Base-by-base conservation (phyloP, 2,888 invertebrate genomes). In the Eristalinus aeneus region DNA sequence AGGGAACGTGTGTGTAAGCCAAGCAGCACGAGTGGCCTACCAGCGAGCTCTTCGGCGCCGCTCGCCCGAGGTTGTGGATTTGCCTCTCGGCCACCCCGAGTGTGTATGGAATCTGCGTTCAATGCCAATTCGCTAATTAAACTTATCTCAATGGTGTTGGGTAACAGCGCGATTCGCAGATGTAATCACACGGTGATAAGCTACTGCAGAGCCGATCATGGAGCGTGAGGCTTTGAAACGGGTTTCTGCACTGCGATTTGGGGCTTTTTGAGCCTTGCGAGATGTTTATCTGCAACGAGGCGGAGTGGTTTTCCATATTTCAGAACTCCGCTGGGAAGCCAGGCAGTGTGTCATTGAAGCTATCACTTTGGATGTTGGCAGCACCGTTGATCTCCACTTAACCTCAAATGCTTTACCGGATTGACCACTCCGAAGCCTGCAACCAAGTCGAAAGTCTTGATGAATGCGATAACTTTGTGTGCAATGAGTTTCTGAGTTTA, bases 181-280 rank as follows among this genome's bases (percentile, higher is more conserved):
- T 68, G 72, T 77, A 82, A 79, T 79, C 32, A 53, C 65, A 67
- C 61, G 23, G 27, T 80, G 75, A 84, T 84, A 80, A 84, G 69
- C 79, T 84, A 78, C 68, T 77, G 82, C 39, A 60, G 53, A 53
- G 39, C n/a, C 39, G 39, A 12, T 46, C n/a, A 4, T 16, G 4
- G 16, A 46, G 46, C 16, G 46, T 8, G 46, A 16, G 46, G 46
- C 46, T 46, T 46, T 46, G 27, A 46, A 46, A 39, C 46, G 16
- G 8, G 46, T 46, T 46, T 46, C 34, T 34, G n/a, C 4, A 1
- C 5, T 16, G n/a, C 3, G 46, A n/a, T 46, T 16, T 46, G n/a
- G n/a, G 46, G 46, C 16, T 16, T 46, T 16, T 46, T 4, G 6
- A 16, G n/a, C 46, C 16, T 16, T 16, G 16, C 16, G 46, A 6